Base-by-base conservation (phyloP, 2,113 vertebrate genomes). In the Bombycilla garrulus region DNA sequence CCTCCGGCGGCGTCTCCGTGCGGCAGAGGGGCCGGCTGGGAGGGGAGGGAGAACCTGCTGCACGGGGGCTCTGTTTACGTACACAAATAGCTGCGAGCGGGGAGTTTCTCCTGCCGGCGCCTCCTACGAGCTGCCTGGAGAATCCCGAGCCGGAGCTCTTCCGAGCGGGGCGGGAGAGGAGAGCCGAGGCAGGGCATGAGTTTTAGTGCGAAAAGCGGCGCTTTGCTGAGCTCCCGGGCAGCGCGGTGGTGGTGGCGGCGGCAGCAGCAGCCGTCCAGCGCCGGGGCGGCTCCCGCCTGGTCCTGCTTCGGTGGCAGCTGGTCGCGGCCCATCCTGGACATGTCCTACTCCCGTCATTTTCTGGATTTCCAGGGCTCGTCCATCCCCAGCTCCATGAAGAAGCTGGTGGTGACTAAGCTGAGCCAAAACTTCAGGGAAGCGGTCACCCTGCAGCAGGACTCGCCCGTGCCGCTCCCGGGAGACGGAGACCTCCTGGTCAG, bases 331-430 rank as follows among this genome's bases (percentile, higher is more conserved):
- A 98, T 99, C 97, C 97, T 99, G 97, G 99, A 99, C 92, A 97
- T 98, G 98, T 99, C 99, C 86, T 99, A 38, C 38, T 98, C 98
- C 12, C 97, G 98, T 84, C 99, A 99, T 98, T 99, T 99, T 97
- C 98, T 99, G 98, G 99, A 99, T 98, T 99, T 99, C 89, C 97
- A 98, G 92, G 98, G 98, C 91, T 99, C 99, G 48, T 98, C 98
- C 88, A 99, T 99, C 97, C 98, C 99, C 95, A 97, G 97, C 97
- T 84, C 92, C 90, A 99, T 99, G 99, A 98, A 98, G 93, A 99
- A 99, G 97, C 98, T 99, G 97, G 97, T 98, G 74, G 99, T 98
- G 38, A 99, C 98, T 44, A 98, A 98, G 97, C 98, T 99, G 42
- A 99, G 98, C 96, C 97, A 98, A 28, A 97, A 98, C 98, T 99